Evolutionary conservation across 2,888 invertebrate species (phyloP), one percentile per base, ranked within the genome.

Genomic region (Marronus borbonicus): DNA sequence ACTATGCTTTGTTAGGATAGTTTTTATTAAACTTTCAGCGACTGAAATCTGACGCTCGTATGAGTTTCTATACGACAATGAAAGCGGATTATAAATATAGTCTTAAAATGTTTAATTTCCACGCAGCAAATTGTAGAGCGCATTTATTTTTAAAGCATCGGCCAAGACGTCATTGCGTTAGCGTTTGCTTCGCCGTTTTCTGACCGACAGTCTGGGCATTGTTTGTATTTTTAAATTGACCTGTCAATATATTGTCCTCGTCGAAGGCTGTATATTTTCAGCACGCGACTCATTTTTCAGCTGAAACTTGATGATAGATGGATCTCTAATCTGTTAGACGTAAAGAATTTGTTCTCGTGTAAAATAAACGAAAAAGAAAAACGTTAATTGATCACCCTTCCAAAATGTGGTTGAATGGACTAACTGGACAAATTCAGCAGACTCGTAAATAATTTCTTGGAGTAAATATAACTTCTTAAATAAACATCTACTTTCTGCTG

Each of bases 171-270:
- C 75, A 64, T 75, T 44, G 31, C 55, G 55, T n/a, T 39, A 52
- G 55, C 31, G 20, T 52, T 8, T 66, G 52, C 20, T 49, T 55
- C 28, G 66, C 14, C 17, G 50, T 36, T 14, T 24, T 28, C 24
- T 55, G 24, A 66, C 66, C 66, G 66, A 66, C 76, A 49, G 64
- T 74, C 72, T 39, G 24, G 55, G 62, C 78, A 49, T 75, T 76
- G 78, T 76, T 78, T 66, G 52, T 78, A 78, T 78, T 78, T 78
- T 78, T 78, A 78, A 78, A 68, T 76, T 52, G 28, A 66, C 60
- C 76, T 74, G 65, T 78, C 68, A 60, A 75, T 69, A 62, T 68
- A 69, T 72, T 72, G 78, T 78, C 78, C 76, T 68, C 50, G 31
- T 50, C 39, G 66, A 78, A 76, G 78, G 78, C 60, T 78, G 39